phyloP scores from a whole-genome alignment of 2,797 vertebrate species.

The Pachyuromys duprasi region DNA sequence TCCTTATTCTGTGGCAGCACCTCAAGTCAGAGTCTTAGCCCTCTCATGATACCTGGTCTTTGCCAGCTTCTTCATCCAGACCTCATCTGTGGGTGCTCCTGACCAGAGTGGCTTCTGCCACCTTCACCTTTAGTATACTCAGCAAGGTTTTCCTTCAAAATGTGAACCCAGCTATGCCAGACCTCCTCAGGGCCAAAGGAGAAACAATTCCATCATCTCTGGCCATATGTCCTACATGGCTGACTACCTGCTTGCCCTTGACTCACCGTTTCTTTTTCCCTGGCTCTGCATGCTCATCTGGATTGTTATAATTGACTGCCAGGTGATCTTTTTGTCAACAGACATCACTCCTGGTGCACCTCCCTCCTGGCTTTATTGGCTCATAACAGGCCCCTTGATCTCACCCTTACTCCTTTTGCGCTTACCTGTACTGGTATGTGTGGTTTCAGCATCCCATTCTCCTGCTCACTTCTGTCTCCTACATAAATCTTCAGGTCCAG shows the following conservation, averaged over 20 bases:
- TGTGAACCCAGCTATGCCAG: too few relatives aligned
- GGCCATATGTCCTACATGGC: fast-evolving
- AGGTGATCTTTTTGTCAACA: background rate
- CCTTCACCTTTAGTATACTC: background rate
- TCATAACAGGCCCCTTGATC: background rate
- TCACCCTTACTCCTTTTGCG: background rate
- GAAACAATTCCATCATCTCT: background rate
- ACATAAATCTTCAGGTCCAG: background rate
- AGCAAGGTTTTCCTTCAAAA: background rate
- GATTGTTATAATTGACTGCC: background rate
- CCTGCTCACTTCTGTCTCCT: too few relatives aligned
- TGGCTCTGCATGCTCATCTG: background rate
- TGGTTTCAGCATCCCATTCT: background rate
- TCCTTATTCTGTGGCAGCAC: background rate
- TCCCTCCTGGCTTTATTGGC: background rate
- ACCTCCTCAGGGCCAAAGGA: background rate
- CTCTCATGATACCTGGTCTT: background rate
- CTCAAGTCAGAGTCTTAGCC: background rate
- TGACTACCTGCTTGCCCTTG: background rate
- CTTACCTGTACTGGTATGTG: background rate
- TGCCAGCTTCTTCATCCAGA: background rate
- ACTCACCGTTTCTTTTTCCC: background rate
- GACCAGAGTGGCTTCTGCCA: background rate
- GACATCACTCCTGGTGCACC: background rate
- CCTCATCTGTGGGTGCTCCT: background rate